These are phyloP conservation scores for Myotis findleyi DNA, from an alignment of 2,797 vertebrate species.

Conservation along the genomic window DNA sequence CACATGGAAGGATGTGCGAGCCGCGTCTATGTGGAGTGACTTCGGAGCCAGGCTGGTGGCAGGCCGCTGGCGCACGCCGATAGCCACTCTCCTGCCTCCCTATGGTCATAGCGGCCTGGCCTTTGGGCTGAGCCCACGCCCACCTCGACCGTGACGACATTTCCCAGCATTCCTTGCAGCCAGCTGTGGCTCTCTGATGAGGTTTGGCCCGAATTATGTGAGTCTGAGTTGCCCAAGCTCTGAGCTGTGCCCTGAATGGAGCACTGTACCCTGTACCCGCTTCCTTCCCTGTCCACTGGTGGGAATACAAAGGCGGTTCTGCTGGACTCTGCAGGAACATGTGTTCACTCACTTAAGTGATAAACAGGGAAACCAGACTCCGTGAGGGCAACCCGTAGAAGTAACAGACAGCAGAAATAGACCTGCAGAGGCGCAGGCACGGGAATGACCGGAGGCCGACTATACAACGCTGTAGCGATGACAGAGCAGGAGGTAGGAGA, in stretches of 20 bases:
- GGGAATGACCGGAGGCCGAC: neutral
- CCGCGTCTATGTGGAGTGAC: neutral
- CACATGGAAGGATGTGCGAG: fast-evolving
- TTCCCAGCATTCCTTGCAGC: neutral
- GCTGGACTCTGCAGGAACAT: fast-evolving
- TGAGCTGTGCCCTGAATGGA: neutral
- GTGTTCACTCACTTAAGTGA: neutral
- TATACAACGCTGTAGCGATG: neutral
- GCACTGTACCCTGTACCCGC: too few species aligned
- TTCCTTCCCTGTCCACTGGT: neutral
- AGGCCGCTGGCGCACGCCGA: neutral
- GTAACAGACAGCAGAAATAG: neutral
- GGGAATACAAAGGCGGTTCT: neutral
- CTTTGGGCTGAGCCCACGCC: neutral
- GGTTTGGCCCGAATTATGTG: neutral
- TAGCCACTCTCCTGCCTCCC: neutral
- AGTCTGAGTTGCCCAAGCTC: neutral
- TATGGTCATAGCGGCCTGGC: neutral
- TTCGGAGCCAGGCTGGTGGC: neutral
- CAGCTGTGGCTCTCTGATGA: neutral
- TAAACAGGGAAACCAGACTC: neutral
- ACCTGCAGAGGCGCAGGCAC: neutral
- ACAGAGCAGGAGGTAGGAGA: too few species aligned
- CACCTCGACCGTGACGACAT: neutral
- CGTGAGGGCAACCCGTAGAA: neutral